These are phyloP conservation scores for Smutsia gigantea DNA, from an alignment of 2,797 vertebrate species.

Conservation along the genomic window DNA sequence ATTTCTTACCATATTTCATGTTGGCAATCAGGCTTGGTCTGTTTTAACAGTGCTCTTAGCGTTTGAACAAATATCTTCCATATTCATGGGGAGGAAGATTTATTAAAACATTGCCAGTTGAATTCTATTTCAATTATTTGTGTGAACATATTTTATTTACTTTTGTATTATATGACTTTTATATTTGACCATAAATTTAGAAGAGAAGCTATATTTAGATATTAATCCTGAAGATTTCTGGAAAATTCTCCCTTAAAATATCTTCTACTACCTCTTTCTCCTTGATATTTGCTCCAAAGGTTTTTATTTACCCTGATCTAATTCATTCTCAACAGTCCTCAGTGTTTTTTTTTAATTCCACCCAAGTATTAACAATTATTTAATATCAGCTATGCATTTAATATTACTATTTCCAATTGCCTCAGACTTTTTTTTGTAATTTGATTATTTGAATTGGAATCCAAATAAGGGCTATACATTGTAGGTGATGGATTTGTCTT, in stretches of 20 bases:
- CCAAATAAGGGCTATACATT: neutral
- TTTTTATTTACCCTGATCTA: neutral
- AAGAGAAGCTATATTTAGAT: conserved; percentile 5
- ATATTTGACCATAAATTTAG: conserved; percentile 36
- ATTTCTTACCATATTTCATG: conserved; percentile 51
- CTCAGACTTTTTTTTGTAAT: neutral
- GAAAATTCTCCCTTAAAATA: conserved; percentile 17
- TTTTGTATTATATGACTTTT: conserved; percentile 46
- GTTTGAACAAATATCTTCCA: conserved; percentile 51
- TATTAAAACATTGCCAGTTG: conserved; percentile 66
- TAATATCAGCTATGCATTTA: neutral
- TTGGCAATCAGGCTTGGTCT: conserved; percentile 42
- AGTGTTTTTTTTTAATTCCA: neutral
- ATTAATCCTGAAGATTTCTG: neutral
- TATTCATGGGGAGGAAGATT: conserved; percentile 9
- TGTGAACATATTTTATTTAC: conserved; percentile 27
- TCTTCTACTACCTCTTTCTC: neutral
- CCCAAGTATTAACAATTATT: neutral
- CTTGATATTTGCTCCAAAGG: neutral
- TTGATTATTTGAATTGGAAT: neutral
- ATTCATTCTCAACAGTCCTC: conserved; percentile 19
- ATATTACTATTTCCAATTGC: neutral
- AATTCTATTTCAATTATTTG: conserved; percentile 33
- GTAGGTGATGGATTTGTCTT: neutral
- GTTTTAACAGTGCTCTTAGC: conserved; percentile 48